A percentile compares a stretch with the other conserved stretches of the same genome.
Evolutionary conservation across 2,797 vertebrate species (phyloP).

Genomic region (Agapornis canus): DNA sequence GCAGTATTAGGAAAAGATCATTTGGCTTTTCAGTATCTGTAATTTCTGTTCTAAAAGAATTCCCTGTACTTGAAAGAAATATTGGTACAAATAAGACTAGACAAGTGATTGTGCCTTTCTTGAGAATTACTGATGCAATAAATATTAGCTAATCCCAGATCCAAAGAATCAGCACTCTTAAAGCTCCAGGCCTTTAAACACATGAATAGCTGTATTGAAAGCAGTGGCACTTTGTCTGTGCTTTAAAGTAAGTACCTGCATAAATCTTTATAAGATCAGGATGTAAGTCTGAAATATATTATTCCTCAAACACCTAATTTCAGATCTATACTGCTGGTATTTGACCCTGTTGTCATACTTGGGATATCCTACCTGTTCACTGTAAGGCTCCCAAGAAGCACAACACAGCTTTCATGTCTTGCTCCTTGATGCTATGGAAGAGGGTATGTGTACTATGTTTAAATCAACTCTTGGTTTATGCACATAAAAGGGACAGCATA

Average conservation of each 20-base stretch:
- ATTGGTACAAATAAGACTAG: conserved; percentile 37
- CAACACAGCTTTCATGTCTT: neutral
- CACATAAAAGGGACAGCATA: fast-evolving
- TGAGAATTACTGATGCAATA: conserved; percentile 29
- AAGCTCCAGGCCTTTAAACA: conserved; percentile 35
- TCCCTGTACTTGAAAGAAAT: neutral
- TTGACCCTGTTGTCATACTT: neutral
- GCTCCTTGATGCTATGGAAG: neutral
- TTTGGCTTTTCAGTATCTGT: neutral
- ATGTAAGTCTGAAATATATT: neutral
- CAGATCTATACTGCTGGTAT: neutral
- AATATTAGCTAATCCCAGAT: conserved; percentile 27
- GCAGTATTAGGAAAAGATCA: neutral
- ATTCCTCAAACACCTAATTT: neutral
- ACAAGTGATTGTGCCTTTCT: conserved; percentile 32
- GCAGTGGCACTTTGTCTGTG: neutral
- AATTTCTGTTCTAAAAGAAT: conserved; percentile 35
- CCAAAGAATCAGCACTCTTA: neutral
- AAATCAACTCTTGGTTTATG: neutral
- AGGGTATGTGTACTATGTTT: neutral
- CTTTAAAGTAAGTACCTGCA: neutral
- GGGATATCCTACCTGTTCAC: neutral
- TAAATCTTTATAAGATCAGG: neutral
- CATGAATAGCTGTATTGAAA: neutral
- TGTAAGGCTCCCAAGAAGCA: neutral